Conservation (phyloP, 1,140 invertebrate genomes). For the Scylla paramamosain region DNA sequence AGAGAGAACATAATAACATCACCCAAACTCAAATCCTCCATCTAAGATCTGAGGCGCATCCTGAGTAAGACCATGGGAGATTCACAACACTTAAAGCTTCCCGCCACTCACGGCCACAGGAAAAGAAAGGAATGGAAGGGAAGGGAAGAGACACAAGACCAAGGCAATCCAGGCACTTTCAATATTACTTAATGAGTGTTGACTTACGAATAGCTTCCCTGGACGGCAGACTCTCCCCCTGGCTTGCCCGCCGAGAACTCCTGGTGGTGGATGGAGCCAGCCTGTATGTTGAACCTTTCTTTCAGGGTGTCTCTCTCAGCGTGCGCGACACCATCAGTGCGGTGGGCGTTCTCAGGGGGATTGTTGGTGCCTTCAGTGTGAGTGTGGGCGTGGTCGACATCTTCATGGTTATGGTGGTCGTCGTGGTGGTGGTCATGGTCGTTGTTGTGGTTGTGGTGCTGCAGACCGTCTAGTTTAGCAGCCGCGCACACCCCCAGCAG, state of each 20-base stretch:
- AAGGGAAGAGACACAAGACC: not conserved
- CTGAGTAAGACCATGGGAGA: too few species aligned
- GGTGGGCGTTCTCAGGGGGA: too few species aligned
- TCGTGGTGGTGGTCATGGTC: not conserved
- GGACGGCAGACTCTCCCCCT: not conserved
- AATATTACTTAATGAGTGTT: not conserved
- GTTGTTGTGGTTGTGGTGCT: not conserved
- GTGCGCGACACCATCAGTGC: not conserved
- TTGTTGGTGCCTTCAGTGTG: not conserved
- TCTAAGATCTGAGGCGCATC: too few species aligned
- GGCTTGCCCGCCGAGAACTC: not conserved
- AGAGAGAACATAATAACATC: not conserved
- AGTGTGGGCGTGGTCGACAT: not conserved
- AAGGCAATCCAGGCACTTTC: too few species aligned
- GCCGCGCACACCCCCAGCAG: slow-evolving; percentile 25
- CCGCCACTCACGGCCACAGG: too few species aligned
- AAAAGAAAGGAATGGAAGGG: not conserved
- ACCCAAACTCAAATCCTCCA: too few species aligned
- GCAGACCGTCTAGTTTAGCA: not conserved
- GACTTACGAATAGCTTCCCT: slow-evolving; percentile 60
- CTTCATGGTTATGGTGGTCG: slow-evolving; percentile 11
- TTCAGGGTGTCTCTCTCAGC: not conserved
- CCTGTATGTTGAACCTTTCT: slow-evolving; percentile 35
- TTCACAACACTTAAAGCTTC: too few species aligned
- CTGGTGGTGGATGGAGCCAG: slow-evolving; percentile 7